A percentile compares a stretch with the other conserved stretches of the same genome.
These are phyloP conservation scores for Nasonia oneida DNA, from an alignment of 2,888 invertebrate species.

Conservation along the genomic window DNA sequence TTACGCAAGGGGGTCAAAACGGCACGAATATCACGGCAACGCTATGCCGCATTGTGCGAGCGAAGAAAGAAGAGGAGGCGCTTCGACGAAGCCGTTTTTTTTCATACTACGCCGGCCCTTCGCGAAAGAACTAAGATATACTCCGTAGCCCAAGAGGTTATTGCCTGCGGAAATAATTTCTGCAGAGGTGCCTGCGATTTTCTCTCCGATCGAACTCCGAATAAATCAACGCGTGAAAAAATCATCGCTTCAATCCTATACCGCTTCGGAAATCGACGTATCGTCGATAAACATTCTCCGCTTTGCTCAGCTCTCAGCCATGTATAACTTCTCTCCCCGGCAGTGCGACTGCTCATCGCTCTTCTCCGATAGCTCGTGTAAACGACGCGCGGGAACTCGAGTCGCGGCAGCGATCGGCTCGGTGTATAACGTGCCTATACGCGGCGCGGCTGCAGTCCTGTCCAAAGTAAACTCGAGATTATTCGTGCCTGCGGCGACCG, in stretches of 20 bases:
- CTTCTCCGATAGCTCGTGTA: slow-evolving; percentile 1
- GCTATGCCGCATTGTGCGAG: background rate
- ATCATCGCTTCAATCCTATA: background rate
- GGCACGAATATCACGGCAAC: background rate
- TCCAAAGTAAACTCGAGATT: slow-evolving; percentile 45
- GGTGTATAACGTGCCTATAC: background rate
- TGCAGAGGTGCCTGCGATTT: background rate
- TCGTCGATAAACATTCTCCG: background rate
- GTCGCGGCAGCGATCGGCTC: background rate
- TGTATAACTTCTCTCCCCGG: background rate
- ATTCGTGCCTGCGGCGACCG: slow-evolving; percentile 21
- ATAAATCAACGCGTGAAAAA: background rate
- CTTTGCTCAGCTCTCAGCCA: background rate
- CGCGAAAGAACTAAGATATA: background rate
- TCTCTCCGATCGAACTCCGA: no score
- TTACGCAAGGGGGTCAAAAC: slow-evolving; percentile 32
- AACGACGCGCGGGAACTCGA: background rate
- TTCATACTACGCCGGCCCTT: background rate
- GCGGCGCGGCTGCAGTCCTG: background rate
- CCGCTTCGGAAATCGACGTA: background rate
- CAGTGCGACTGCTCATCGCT: background rate
- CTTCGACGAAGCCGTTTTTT: background rate
- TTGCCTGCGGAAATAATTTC: background rate
- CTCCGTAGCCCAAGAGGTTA: background rate
- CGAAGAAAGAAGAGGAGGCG: background rate